Conservation (phyloP, 1,140 invertebrate species). For the Panonychus citri region DNA sequence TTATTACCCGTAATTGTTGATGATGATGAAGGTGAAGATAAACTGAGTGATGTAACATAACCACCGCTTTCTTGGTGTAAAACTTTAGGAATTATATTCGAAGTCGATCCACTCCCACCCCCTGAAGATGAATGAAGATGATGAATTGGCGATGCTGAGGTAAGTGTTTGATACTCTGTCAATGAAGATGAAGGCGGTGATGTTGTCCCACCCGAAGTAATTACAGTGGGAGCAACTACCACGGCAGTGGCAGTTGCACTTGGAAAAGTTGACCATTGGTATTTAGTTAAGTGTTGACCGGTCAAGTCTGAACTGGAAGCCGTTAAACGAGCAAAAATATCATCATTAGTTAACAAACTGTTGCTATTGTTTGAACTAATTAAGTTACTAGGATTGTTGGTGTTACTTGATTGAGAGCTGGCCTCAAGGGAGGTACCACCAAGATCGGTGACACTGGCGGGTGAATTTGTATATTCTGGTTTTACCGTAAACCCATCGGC, state of each 20-base stretch:
- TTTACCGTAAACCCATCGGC: neutral
- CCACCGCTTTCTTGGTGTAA: too few species aligned
- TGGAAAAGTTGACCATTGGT: constrained; percentile 30
- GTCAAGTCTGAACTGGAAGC: constrained; percentile 23
- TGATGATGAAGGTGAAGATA: constrained; percentile 2
- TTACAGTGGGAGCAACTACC: neutral
- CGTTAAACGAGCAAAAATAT: constrained; percentile 20
- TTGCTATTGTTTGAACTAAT: neutral
- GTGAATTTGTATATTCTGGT: neutral
- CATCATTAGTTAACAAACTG: constrained; percentile 7
- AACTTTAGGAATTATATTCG: neutral
- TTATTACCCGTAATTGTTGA: neutral
- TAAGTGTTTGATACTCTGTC: constrained; percentile 16
- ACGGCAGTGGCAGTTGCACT: neutral
- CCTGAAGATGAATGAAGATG: neutral
- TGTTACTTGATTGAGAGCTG: constrained; percentile 1
- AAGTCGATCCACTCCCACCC: too few species aligned
- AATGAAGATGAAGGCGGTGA: constrained; percentile 14
- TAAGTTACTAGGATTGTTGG: constrained; percentile 7
- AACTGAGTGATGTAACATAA: neutral
- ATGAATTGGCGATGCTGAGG: neutral
- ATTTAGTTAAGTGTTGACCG: constrained; percentile 24
- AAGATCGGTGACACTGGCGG: neutral
- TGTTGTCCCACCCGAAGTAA: neutral
- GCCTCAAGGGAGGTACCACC: neutral